phyloP scores from a whole-genome alignment of 2,113 vertebrate species.

The Malaclemys terrapin region DNA sequence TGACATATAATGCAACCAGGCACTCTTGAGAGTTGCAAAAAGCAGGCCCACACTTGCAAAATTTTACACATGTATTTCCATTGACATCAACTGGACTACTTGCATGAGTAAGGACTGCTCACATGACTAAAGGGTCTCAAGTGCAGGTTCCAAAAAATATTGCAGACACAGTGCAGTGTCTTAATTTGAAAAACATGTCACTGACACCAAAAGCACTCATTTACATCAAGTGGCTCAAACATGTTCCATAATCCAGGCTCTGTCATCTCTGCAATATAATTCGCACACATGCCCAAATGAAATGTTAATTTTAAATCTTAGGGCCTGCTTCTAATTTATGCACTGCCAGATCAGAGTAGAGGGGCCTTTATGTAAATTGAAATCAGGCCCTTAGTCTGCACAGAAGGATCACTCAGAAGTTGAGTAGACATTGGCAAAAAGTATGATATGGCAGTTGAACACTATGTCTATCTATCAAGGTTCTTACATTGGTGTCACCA shows the following conservation, averaged over 20 bases:
- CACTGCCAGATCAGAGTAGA: not conserved
- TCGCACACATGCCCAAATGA: accelerated
- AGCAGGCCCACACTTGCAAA: not conserved
- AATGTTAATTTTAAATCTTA: not conserved
- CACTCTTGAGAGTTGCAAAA: conserved; percentile 13
- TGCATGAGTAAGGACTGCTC: conserved; percentile 22
- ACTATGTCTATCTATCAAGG: not conserved
- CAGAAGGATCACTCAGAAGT: not conserved
- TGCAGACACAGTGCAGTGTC: not conserved
- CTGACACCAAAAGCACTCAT: accelerated
- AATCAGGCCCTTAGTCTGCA: too few species aligned
- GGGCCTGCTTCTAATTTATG: not conserved
- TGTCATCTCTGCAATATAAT: not conserved
- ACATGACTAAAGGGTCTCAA: not conserved
- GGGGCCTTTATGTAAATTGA: not conserved
- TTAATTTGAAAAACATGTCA: not conserved
- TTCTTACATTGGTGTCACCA: not conserved
- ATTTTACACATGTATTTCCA: too few species aligned
- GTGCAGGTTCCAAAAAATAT: accelerated
- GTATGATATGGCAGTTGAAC: accelerated
- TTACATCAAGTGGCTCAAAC: not conserved
- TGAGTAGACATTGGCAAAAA: not conserved
- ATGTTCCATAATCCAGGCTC: not conserved
- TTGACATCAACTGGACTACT: not conserved
- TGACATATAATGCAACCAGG: conserved; percentile 2